Base-by-base conservation (phyloP, 1,140 invertebrate genomes). In the Solenopsis invicta region DNA sequence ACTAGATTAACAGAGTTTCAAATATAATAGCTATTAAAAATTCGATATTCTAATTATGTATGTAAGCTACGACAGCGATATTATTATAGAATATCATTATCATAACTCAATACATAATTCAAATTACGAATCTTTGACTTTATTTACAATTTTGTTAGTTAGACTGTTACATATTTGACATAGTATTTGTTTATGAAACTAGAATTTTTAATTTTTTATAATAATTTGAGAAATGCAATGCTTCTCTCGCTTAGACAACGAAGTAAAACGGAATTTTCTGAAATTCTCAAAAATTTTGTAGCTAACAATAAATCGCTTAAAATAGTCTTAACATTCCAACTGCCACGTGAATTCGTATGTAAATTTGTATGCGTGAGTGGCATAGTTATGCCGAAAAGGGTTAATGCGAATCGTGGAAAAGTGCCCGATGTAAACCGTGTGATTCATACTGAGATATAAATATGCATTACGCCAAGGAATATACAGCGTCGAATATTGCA, bases 391-490 rank as follows among this genome's bases (percentile, higher is more conserved):
- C 50, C 50, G 37, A 45, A 56, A 82, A 13, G 18, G 24, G 64
- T 67, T 82, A 84, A 84, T 59, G 54, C 69, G 37, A 52, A 45
- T 72, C 41, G 54, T 61, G 69, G 69, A 48, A 84, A 74, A 84
- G 67, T 84, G 24, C 24, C 24, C 56, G 54, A 61, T 67, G 48
- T 80, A 80, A 80, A 56, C 54, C 45, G 13, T 50, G 54, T 84
- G 69, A 84, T 84, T 84, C 69, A 84, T 84, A 61, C 21, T 45
- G 56, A n/a, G 41, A 75, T 84, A 71, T 81, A 84, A 84, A 84
- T 84, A 84, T 84, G 80, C 80, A 84, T 84, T 84, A 74, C 52
- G 69, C 80, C 54, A 61, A 84, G 80, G 69, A 84, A 84, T 75
- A 75, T 84, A 75, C 69, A 84, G 69, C 80, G 56, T 62, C 69